Percentiles rank a stretch among this genome's conserved stretches.
Conservation (phyloP, 2,113 vertebrate species). For the Pseudopipra pipra region DNA sequence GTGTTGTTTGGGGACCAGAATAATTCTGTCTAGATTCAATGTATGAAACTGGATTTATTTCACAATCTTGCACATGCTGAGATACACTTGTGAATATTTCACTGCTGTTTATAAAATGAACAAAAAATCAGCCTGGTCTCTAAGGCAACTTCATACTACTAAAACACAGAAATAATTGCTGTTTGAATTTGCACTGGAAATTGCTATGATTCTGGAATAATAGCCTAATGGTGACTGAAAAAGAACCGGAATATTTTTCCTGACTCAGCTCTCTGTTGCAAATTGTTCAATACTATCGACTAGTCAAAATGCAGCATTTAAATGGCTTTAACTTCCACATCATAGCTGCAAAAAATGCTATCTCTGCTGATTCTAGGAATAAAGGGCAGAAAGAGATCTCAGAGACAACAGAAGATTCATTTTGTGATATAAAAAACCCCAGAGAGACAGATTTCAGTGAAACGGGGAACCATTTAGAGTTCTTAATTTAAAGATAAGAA, state of each 20-base stretch:
- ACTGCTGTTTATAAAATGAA: neutral
- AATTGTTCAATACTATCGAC: slow-evolving; percentile 29
- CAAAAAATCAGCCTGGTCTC: neutral
- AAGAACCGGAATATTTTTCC: neutral
- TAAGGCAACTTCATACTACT: slow-evolving; percentile 1
- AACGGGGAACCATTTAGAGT: neutral
- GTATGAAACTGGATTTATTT: neutral
- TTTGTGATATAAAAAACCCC: neutral
- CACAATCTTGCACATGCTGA: neutral
- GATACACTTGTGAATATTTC: neutral
- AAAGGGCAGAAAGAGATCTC: neutral
- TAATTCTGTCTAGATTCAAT: neutral
- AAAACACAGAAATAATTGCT: slow-evolving; percentile 10
- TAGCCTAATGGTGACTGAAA: neutral
- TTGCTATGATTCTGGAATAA: neutral
- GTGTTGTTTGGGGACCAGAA: neutral
- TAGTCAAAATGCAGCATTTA: slow-evolving; percentile 6
- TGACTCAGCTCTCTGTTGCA: neutral
- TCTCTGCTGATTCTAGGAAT: neutral
- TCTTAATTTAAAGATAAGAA: slow-evolving; percentile 26
- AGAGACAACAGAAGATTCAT: neutral
- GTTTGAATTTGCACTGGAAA: neutral
- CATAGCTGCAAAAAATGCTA: neutral
- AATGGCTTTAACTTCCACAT: neutral
- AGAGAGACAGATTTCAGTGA: neutral